Conservation (phyloP, 2,797 vertebrate species). For the Phyllotis vaccarum region DNA sequence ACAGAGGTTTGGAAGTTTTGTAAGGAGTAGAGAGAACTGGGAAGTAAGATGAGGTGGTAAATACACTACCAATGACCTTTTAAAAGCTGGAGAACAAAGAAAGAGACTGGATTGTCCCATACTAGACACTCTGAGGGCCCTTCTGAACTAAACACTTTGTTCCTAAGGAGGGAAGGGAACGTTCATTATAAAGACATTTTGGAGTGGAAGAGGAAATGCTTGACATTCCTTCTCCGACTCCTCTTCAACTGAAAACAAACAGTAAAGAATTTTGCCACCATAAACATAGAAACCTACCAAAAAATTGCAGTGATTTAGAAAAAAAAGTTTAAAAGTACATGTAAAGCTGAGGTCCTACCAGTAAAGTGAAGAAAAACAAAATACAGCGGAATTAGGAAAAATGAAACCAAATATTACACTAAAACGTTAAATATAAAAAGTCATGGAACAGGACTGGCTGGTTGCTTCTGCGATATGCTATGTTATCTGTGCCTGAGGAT, state of each 20-base stretch:
- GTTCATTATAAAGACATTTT: constrained; percentile 76
- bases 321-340: constrained; percentile 9
- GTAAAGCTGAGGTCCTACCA: background rate
- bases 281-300: constrained; percentile 50
- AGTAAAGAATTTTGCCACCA: constrained; percentile 57
- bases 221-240: constrained; percentile 77
- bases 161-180: constrained; percentile 63
- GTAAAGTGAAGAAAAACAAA: constrained; percentile 28
- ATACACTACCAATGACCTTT: background rate
- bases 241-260: constrained; percentile 79
- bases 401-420: background rate
- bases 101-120: background rate
- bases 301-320: background rate
- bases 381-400: background rate
- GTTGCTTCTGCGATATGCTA: background rate
- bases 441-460: background rate
- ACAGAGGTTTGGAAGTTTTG: background rate
- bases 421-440: constrained; percentile 41
- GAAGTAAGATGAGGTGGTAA: background rate
- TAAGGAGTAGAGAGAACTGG: background rate
- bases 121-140: background rate
- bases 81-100: background rate
- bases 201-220: constrained; percentile 80
- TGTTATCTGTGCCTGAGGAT: background rate
- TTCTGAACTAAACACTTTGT: constrained; percentile 40